Evolutionary conservation across 2,888 invertebrate species (phyloP).

Genomic region (Drosophila melanosoma): DNA sequence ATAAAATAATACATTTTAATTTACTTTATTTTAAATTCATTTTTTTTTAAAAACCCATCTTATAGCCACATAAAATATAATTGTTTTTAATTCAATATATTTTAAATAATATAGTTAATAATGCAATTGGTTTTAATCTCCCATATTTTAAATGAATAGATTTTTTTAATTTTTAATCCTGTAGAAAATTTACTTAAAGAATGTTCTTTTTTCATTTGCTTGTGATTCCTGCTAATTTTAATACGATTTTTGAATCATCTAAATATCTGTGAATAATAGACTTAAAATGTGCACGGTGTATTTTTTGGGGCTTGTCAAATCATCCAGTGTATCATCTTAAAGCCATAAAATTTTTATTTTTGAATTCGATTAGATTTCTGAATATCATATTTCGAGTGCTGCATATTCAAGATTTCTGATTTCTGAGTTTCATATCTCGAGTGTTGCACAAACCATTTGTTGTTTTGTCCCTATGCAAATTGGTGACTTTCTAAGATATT

Average conservation of each 20-base stretch:
- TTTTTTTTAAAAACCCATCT: background rate
- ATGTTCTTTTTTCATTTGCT: background rate
- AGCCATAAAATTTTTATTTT: background rate
- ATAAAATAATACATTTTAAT: background rate
- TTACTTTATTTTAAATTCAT: background rate
- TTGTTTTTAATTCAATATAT: background rate
- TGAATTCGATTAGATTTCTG: background rate
- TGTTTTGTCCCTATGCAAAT: slow-evolving; percentile 28
- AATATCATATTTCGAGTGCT: background rate
- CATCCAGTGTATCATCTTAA: background rate
- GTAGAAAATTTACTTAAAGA: background rate
- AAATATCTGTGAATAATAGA: background rate
- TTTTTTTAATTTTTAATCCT: background rate
- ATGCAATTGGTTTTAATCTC: background rate
- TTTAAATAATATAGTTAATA: background rate
- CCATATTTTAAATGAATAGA: background rate
- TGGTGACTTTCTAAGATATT: slow-evolving; percentile 43
- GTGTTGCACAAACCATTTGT: background rate
- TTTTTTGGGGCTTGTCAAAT: no score
- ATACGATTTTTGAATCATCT: background rate
- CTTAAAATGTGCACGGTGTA: background rate
- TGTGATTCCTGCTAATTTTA: background rate
- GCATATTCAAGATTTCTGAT: background rate
- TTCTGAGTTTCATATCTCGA: background rate
- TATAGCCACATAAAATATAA: background rate